Percentiles rank a stretch among this genome's conserved stretches.
Conservation (phyloP, 2,113 vertebrate species). For the Caretta caretta region DNA sequence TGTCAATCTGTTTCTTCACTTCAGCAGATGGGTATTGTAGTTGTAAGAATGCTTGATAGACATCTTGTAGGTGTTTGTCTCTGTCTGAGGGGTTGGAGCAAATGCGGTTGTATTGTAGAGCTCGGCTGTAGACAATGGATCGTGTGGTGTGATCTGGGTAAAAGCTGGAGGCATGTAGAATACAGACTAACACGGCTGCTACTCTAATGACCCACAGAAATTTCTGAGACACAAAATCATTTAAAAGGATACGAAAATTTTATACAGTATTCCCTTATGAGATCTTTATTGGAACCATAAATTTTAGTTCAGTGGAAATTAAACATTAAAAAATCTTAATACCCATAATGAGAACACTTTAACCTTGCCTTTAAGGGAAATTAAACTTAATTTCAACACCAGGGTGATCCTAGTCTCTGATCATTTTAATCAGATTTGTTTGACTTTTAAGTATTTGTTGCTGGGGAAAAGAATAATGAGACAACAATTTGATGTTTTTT, state of each 20-base stretch:
- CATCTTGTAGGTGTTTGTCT: too few species aligned
- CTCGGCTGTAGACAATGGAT: too few species aligned
- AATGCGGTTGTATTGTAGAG: too few species aligned
- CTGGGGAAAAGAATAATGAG: not conserved
- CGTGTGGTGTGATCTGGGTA: too few species aligned
- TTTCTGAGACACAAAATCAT: conserved; percentile 5
- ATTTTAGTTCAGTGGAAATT: conserved; percentile 17
- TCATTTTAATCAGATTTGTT: not conserved
- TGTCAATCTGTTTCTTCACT: too few species aligned
- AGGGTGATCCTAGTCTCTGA: not conserved
- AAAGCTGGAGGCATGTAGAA: too few species aligned
- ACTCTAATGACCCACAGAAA: not conserved
- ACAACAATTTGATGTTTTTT: not conserved
- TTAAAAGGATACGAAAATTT: conserved; percentile 17
- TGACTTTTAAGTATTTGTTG: conserved; percentile 14
- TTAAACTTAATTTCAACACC: conserved; percentile 28
- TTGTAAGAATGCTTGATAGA: too few species aligned
- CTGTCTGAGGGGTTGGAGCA: too few species aligned
- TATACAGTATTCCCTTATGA: not conserved
- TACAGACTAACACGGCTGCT: too few species aligned
- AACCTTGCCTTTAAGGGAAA: not conserved
- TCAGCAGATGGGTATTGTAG: too few species aligned
- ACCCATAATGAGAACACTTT: conserved; percentile 2
- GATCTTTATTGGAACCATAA: not conserved
- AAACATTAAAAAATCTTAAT: conserved; percentile 15